A percentile compares a stretch with the other conserved stretches of the same genome.
Evolutionary conservation across 1,140 invertebrate species (phyloP).

Genomic region (Drosophila tristis): DNA sequence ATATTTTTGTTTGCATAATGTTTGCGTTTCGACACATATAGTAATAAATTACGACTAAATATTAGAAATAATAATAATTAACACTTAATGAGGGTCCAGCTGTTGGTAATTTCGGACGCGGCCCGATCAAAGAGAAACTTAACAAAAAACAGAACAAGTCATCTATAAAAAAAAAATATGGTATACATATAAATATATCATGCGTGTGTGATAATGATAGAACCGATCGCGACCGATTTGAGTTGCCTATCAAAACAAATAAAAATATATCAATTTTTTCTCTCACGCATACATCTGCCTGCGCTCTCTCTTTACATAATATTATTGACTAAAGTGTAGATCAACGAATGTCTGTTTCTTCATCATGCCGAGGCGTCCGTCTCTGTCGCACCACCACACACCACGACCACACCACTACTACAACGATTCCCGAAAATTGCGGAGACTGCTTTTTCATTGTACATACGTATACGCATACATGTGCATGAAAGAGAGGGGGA

Average conservation of each 20-base stretch:
- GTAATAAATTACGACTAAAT: slow-evolving; percentile 72
- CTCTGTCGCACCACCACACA: slow-evolving; percentile 24
- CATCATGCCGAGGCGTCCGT: slow-evolving; percentile 12
- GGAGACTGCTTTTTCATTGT: neutral
- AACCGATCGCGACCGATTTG: neutral
- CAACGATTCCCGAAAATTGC: neutral
- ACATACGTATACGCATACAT: no score
- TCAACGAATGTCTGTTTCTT: slow-evolving; percentile 77
- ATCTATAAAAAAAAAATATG: slow-evolving; percentile 49
- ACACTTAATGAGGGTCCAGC: slow-evolving; percentile 70
- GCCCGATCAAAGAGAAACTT: slow-evolving; percentile 55
- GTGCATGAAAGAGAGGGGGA: no score
- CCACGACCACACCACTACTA: neutral
- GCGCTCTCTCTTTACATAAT: slow-evolving; percentile 50
- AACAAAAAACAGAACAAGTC: slow-evolving; percentile 57
- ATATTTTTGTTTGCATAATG: slow-evolving; percentile 61
- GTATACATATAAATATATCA: slow-evolving; percentile 31
- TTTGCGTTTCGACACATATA: slow-evolving; percentile 59
- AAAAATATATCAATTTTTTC: slow-evolving; percentile 33
- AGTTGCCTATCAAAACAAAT: slow-evolving; percentile 43
- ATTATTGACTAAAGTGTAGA: slow-evolving; percentile 81
- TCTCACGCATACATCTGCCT: slow-evolving; percentile 10
- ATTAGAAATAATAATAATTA: slow-evolving; percentile 77
- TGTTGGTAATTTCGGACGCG: slow-evolving; percentile 44
- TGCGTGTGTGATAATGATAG: slow-evolving; percentile 37